Base-by-base conservation (phyloP, 2,888 invertebrate genomes). In the Crioceris asparagi region DNA sequence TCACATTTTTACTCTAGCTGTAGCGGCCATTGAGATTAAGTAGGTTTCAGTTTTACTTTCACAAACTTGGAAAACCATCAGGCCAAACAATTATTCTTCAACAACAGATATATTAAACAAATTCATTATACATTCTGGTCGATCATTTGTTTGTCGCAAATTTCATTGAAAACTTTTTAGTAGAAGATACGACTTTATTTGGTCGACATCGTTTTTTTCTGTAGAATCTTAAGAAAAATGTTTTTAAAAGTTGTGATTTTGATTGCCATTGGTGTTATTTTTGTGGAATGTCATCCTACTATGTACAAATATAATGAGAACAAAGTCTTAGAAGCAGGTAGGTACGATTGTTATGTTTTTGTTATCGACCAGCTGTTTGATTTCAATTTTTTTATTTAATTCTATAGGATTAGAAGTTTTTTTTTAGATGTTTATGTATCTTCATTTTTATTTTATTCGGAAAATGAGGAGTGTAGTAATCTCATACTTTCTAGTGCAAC, bases 321-420 rank as follows among this genome's bases (percentile, higher is more conserved):
- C 44, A 66, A 67, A 43, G 65, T 66, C 51, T 59, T 67, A 35
- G 70, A 70, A 55, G 65, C 70, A 56, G 70, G 70, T 70, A 50
- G 50, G 55, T 45, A 33, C 17, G 29, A 17, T 16, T n/a, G 23
- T n/a, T n/a, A n/a, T n/a, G n/a, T n/a, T n/a, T n/a, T n/a, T n/a
- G n/a, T n/a, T n/a, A n/a, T n/a, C n/a, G n/a, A n/a, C n/a, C n/a
- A n/a, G n/a, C n/a, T n/a, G n/a, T n/a, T n/a, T n/a, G n/a, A n/a
- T n/a, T n/a, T n/a, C n/a, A n/a, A n/a, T n/a, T n/a, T n/a, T n/a
- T n/a, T n/a, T n/a, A n/a, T n/a, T n/a, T n/a, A n/a, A n/a, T n/a
- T n/a, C n/a, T n/a, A n/a, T n/a, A n/a, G n/a, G n/a, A n/a, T n/a
- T n/a, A n/a, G n/a, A n/a, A n/a, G n/a, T n/a, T n/a, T n/a, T n/a